Evolutionary conservation across 2,888 invertebrate genomes (phyloP).

Genomic region (Serripes groenlandicus): DNA sequence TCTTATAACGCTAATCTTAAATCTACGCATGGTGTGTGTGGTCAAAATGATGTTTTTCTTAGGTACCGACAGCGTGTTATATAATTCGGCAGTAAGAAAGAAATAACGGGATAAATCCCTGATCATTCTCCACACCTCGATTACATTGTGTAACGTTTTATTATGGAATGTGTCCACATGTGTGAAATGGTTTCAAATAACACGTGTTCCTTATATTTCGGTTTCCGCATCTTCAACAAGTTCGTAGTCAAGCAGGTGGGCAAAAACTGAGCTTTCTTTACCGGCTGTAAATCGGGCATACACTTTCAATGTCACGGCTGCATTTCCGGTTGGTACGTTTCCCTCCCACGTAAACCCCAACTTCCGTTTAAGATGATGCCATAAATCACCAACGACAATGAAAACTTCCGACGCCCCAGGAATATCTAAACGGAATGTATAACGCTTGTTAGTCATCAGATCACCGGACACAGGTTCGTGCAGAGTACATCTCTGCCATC

Average conservation of each 20-base stretch:
- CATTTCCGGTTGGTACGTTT: constrained; percentile 77
- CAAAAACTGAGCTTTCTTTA: constrained; percentile 80
- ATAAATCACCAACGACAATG: constrained; percentile 81
- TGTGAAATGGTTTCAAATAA: no score
- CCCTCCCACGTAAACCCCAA: constrained; percentile 83
- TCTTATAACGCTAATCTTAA: no score
- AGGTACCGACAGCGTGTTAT: no score
- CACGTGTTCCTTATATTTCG: constrained; percentile 72
- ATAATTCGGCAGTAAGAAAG: no score
- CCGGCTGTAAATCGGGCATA: constrained; percentile 79
- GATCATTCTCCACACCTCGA: no score
- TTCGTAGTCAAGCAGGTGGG: constrained; percentile 82
- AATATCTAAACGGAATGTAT: constrained; percentile 82
- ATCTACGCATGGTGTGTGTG: no score
- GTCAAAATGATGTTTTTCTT: no score
- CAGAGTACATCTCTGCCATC: constrained; percentile 83
- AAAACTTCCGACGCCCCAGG: constrained; percentile 83
- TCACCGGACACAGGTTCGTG: constrained; percentile 84
- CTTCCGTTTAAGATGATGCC: constrained; percentile 82
- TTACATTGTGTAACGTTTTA: no score
- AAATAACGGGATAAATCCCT: no score
- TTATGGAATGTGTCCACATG: no score
- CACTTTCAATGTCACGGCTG: constrained; percentile 75
- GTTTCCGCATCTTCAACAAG: constrained; percentile 82
- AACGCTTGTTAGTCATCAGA: constrained; percentile 81